Evolutionary conservation across 2,797 vertebrate genomes (phyloP), one percentile per base, ranked within the genome.

Genomic region (Gallinago nigripennis): DNA sequence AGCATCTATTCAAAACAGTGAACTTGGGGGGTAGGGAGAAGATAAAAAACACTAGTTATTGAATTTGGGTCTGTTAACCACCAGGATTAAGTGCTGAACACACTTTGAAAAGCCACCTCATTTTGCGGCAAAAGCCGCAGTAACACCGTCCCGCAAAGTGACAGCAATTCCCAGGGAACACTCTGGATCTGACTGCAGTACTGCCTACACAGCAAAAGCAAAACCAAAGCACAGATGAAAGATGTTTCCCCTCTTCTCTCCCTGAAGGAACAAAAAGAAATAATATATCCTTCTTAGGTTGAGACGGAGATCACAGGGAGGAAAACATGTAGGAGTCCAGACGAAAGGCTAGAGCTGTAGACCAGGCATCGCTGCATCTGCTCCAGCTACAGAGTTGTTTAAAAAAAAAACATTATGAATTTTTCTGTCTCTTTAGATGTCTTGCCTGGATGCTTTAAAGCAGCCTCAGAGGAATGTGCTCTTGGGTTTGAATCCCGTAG

Each of bases 371-470:
- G 5, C 83, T 46, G 86, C 83, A 90, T 96, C 89, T 94, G 96
- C 83, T 96, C 82, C 70, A 92, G 90, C 92, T 86, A 86, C 46
- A 61, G 16, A 92, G 50, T 88, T 90, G 85, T 86, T 91, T 72
- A 60, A 91, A 60, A 60, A 54, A 63, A 91, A 58, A 89, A 87
- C 88, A 81, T 87, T 90, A 87, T 87, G 75, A 95, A 69, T 95
- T 95, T 93, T 90, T 86, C 88, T 87, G 68, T 93, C 83, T 87
- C 86, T 77, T 95, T 12, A 95, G 95, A 95, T 94, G 88, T 95
- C 95, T 96, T 86, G 95, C 91, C 92, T 95, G 83, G 86, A 96
- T 92, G 92, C 94, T 96, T 95, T 95, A 93, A 97, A 96, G 94
- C 86, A 95, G 94, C 95, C 95, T 94, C 95, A 80, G 92, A 95